Base-by-base conservation (phyloP, 2,113 vertebrate species). In the Albula goreensis region DNA sequence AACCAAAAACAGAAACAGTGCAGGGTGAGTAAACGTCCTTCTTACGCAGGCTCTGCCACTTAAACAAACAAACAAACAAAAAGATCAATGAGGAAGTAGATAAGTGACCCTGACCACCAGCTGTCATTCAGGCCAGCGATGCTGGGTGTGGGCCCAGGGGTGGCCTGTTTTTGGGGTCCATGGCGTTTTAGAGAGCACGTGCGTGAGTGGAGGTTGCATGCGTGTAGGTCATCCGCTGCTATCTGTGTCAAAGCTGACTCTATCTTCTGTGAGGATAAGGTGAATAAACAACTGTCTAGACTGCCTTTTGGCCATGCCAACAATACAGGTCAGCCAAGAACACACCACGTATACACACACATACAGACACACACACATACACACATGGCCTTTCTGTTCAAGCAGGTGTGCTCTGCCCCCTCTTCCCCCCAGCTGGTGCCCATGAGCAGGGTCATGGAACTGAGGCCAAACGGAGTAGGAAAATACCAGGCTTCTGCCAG, bases 221-320 rank as follows among this genome's bases (percentile, higher is more conserved):
- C 66, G 52, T 78, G 63, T 86, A 70, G 25, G 82, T 4, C 81
- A 82, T 82, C 81, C 77, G 49, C 87, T 87, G 83, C 88, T 89
- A 85, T 90, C 89, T 90, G 89, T 93, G 90, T 92, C 91, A 91
- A 87, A 89, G 91, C 90, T 87, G 90, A 86, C 90, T 92, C 93
- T 92, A 93, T 94, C 91, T 90, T 87, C 52, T 80, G 52, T 86
- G 74, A 83, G 83, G 93, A 93, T 92, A 93, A 93, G 91, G 89
- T 89, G 90, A 91, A 90, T 90, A 92, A 94, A 93, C 91, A 93
- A 88, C 86, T 78, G 86, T 84, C 87, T 83, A 83, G 81, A 81
- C 80, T 81, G 81, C 87, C 87, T 17, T 51, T 88, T 50, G 81
- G 60, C 56, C 56, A 31, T 13, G 49, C 85, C 85, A 83, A 50